Evolutionary conservation across 2,888 invertebrate species (phyloP).

Genomic region (Byasa hedistus): DNA sequence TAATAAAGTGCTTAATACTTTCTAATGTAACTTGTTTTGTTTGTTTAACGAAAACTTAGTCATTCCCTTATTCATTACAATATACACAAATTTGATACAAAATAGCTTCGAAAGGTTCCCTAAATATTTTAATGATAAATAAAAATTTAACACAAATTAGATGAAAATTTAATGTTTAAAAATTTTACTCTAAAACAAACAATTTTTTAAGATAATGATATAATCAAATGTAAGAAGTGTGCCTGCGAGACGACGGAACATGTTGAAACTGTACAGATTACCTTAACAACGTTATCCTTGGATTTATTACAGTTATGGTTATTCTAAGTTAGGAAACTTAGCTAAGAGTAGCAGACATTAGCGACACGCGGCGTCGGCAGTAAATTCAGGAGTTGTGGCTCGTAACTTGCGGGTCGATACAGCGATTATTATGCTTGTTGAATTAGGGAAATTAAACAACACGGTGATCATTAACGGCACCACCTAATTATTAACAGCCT

Average conservation of each 20-base stretch:
- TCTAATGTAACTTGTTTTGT: neutral
- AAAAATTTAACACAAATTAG: too few species aligned
- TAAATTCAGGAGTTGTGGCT: slow-evolving; percentile 47
- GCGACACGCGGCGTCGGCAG: slow-evolving; percentile 51
- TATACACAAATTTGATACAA: too few species aligned
- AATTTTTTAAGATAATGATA: neutral
- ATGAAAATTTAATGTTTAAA: too few species aligned
- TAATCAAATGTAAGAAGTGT: neutral
- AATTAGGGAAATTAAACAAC: slow-evolving; percentile 39
- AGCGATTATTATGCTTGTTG: slow-evolving; percentile 45
- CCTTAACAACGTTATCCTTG: slow-evolving; percentile 27
- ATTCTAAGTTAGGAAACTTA: slow-evolving; percentile 35
- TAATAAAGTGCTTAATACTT: neutral
- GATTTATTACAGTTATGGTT: slow-evolving; percentile 30
- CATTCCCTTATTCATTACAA: too few species aligned
- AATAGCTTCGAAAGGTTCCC: too few species aligned
- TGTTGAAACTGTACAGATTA: slow-evolving; percentile 20
- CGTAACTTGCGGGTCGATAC: slow-evolving; percentile 46
- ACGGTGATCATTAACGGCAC: slow-evolving; percentile 6
- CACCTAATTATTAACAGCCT: slow-evolving; percentile 4
- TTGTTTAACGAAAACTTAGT: too few species aligned
- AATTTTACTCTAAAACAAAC: too few species aligned
- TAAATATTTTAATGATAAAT: too few species aligned
- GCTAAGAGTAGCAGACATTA: slow-evolving; percentile 45
- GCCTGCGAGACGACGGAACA: neutral